Percentiles rank a stretch among this genome's conserved stretches.
Conservation (phyloP, 2,113 vertebrate genomes). For the Elaphurus davidianus region DNA sequence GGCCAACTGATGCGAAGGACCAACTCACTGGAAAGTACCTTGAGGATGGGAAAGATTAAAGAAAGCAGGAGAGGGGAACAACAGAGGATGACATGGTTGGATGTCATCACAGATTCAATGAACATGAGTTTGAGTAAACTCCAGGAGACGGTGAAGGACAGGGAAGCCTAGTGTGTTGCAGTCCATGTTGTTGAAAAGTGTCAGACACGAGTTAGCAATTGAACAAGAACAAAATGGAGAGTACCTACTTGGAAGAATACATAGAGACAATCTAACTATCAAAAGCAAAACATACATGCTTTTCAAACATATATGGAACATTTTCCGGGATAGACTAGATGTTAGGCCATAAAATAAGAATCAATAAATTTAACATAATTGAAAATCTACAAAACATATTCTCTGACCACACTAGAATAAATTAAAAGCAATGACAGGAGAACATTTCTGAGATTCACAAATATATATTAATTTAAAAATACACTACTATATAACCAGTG, state of each 20-base stretch:
- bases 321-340: neutral
- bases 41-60: neutral
- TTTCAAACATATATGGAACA: neutral
- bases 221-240: neutral
- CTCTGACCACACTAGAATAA: neutral
- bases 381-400: neutral
- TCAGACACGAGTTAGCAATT: neutral
- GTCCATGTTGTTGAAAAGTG: neutral
- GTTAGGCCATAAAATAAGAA: neutral
- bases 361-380: neutral
- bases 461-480: neutral
- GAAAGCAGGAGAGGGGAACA: neutral
- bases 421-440: neutral
- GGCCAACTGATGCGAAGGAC: neutral
- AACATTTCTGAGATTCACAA: neutral
- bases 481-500: neutral
- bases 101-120: neutral
- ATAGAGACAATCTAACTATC: neutral
- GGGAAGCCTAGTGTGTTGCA: neutral
- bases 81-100: neutral
- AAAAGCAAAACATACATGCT: neutral
- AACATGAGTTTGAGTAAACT: neutral
- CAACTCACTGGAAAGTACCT: neutral
- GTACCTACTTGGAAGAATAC: neutral
- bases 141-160: neutral